Evolutionary conservation across 2,113 vertebrate species (phyloP).

Genomic region (Turnix velox): DNA sequence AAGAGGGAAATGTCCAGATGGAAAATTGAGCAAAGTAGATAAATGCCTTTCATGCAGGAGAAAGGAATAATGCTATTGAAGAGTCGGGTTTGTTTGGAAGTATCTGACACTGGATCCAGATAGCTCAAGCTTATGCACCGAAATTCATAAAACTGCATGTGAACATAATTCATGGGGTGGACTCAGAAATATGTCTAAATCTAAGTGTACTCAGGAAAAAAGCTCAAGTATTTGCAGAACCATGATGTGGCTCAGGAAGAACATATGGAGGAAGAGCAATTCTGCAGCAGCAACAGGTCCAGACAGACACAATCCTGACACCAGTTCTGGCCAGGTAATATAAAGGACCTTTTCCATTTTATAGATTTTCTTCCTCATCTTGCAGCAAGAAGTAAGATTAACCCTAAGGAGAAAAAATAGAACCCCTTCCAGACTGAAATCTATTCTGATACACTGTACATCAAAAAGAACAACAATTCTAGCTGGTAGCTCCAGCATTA

Average conservation of each 20-base stretch:
- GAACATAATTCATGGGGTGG: not conserved
- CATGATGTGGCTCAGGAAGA: not conserved
- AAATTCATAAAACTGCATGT: not conserved
- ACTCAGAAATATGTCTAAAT: not conserved
- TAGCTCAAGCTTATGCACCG: not conserved
- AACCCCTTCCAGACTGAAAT: not conserved
- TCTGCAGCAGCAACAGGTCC: not conserved
- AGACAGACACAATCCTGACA: accelerated
- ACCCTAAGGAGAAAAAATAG: not conserved
- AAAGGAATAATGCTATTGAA: not conserved
- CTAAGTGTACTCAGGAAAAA: not conserved
- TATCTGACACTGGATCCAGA: not conserved
- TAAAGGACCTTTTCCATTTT: not conserved
- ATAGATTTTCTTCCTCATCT: not conserved
- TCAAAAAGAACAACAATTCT: not conserved
- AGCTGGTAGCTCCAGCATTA: not conserved
- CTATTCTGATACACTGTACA: not conserved
- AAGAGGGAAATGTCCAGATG: not conserved
- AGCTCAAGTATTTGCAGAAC: not conserved
- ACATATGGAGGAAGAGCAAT: not conserved
- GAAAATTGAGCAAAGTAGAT: not conserved
- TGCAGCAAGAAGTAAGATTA: not conserved
- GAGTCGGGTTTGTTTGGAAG: not conserved
- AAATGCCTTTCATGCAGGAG: not conserved
- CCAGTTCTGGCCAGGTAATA: not conserved